phyloP scores from a whole-genome alignment of 2,113 vertebrate genomes.

The Phaethon lepturus region DNA sequence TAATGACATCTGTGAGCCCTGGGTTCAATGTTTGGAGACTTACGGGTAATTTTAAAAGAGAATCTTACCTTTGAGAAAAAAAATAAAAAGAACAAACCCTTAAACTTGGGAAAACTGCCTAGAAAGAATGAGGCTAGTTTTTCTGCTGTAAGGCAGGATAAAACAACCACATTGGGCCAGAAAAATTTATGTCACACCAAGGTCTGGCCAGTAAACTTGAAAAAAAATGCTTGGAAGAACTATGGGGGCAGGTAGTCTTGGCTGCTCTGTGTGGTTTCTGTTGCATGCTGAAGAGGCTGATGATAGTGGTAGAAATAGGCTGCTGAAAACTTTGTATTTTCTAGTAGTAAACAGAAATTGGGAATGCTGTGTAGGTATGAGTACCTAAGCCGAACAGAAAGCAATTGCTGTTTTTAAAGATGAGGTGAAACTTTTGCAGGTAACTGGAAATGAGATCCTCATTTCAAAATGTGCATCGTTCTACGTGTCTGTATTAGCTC shows the following conservation, averaged over 20 bases:
- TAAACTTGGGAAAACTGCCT: neutral
- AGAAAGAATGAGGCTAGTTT: neutral
- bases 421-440: neutral
- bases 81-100: neutral
- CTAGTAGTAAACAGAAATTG: neutral
- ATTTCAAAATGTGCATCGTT: neutral
- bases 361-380: neutral
- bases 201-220: neutral
- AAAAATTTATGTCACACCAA: neutral
- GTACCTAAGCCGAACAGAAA: neutral
- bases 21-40: neutral
- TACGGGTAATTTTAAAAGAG: neutral
- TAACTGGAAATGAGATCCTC: neutral
- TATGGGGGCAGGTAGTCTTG: neutral
- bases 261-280: neutral
- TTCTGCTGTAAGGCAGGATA: neutral
- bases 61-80: neutral
- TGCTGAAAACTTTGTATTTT: neutral
- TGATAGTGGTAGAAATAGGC: neutral
- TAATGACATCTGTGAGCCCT: neutral
- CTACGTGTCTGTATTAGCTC: neutral
- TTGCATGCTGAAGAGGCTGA: neutral
- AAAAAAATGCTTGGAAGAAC: neutral
- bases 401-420: neutral
- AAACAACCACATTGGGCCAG: neutral